Base-by-base conservation (phyloP, 2,888 invertebrate species). In the Hirtodrosophila confusa region DNA sequence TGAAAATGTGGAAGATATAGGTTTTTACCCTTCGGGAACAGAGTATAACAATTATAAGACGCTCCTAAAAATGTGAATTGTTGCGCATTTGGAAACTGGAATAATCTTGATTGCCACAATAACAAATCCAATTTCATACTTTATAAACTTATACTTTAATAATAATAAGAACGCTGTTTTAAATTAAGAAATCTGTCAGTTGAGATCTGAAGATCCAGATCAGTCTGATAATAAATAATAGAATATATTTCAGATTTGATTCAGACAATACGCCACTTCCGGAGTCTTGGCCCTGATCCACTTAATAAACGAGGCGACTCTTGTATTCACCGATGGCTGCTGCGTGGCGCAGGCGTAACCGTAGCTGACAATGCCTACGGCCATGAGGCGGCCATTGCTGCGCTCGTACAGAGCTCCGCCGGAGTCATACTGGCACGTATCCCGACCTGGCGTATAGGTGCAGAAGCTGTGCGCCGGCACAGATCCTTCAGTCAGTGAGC, bases 381-480 rank as follows among this genome's bases (percentile, higher is more conserved):
- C 86, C 73, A 92, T 91, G 3, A 92, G 79, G 47, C 92, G 90
- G 12, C 89, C 89, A 70, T 67, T 60, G 33, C 65, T 76, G 69
- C 92, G 88, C 90, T 93, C 93, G 39, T 93, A 84, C 2, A 93
- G 68, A 0, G 93, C 94, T 0, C 94, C 93, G 7, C 94, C 94
- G 6, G 93, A 93, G 72, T 93, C 93, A 63, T 89, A 90, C 88
- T 93, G 93, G 58, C 94, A 94, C 0, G 93, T 90, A 73, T 94
- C 94, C 60, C 91, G 91, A 0, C 90, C 91, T 1, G 84, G 83
- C 0, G 90, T 82, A 48, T 89, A 93, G 0, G 94, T 93, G 73
- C 94, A 94, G 31, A 94, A 88, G 54, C 89, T 88, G 47, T 84
- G 86, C 0, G 68, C 37, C 2, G 88, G 87, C 17, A 88, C 55